A percentile compares a stretch with the other conserved stretches of the same genome.
Evolutionary conservation across 2,797 vertebrate species (phyloP).

Genomic region (Sarcoramphus papa): DNA sequence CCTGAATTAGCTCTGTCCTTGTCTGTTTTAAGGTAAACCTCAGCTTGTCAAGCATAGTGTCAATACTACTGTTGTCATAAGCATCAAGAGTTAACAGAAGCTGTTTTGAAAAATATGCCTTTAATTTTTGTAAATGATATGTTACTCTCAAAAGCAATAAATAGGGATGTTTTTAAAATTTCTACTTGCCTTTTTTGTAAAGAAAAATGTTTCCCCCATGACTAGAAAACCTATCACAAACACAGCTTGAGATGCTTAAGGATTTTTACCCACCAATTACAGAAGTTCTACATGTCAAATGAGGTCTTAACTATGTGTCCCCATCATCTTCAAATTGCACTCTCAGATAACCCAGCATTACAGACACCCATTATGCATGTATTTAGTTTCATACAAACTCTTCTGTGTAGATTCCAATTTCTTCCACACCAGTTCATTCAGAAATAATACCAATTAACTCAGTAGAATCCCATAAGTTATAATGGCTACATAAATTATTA

Average conservation of each 20-base stretch:
- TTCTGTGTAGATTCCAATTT: background rate
- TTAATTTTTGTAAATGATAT: background rate
- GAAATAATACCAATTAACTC: background rate
- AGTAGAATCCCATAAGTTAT: background rate
- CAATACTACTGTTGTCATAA: background rate
- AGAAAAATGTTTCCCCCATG: background rate
- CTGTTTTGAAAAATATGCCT: background rate
- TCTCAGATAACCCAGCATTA: background rate
- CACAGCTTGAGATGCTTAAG: background rate
- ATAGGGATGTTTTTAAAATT: background rate
- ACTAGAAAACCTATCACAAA: background rate
- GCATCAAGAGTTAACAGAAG: background rate
- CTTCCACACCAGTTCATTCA: background rate
- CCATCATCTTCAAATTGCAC: background rate
- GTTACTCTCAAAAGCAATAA: background rate
- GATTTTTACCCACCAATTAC: background rate
- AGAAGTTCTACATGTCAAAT: background rate
- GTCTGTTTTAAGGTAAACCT: background rate
- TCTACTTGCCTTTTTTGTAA: background rate
- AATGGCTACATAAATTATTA: background rate
- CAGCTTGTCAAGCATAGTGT: background rate
- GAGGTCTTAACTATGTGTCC: background rate
- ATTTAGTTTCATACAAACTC: background rate
- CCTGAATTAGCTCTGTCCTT: background rate
- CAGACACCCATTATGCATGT: background rate